Percentiles rank a stretch among this genome's conserved stretches.
Conservation (phyloP, 64 coral and sea anemone species). For the Porites australiensis region DNA sequence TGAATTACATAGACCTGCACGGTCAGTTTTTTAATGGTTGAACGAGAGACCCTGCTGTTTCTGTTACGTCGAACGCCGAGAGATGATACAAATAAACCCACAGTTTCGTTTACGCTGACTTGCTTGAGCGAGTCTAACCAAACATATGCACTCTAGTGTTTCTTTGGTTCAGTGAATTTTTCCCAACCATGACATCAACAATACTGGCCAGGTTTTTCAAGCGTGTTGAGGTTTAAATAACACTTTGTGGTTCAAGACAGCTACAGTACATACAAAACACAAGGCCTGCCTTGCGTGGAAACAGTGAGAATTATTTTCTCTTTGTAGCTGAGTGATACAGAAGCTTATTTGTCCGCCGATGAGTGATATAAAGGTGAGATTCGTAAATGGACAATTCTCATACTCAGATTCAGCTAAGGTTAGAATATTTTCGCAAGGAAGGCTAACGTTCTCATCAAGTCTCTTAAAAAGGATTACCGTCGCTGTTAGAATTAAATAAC, state of each 20-base stretch:
- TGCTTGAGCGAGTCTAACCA: constrained; percentile 8
- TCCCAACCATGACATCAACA: not conserved
- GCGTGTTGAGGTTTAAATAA: not conserved
- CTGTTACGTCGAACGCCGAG: not conserved
- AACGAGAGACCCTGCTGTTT: not conserved
- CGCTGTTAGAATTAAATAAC: too few relatives aligned
- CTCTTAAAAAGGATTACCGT: too few relatives aligned
- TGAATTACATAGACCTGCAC: not conserved
- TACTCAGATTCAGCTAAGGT: too few relatives aligned
- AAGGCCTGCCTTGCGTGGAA: not conserved
- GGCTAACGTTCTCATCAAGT: too few relatives aligned
- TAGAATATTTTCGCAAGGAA: too few relatives aligned
- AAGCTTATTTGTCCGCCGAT: too few relatives aligned
- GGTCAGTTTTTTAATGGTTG: not conserved
- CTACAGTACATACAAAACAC: not conserved
- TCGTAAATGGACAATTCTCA: too few relatives aligned
- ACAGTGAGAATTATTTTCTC: not conserved
- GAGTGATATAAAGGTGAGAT: too few relatives aligned
- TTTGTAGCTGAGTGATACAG: not conserved
- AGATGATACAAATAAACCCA: not conserved
- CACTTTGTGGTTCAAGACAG: not conserved
- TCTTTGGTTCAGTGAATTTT: not conserved
- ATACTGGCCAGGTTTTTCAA: not conserved
- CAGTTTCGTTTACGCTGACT: not conserved
- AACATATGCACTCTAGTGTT: not conserved